A percentile compares a stretch with the other conserved stretches of the same genome.
Evolutionary conservation across 1,140 invertebrate genomes (phyloP).

Genomic region (Maniola jurtina): DNA sequence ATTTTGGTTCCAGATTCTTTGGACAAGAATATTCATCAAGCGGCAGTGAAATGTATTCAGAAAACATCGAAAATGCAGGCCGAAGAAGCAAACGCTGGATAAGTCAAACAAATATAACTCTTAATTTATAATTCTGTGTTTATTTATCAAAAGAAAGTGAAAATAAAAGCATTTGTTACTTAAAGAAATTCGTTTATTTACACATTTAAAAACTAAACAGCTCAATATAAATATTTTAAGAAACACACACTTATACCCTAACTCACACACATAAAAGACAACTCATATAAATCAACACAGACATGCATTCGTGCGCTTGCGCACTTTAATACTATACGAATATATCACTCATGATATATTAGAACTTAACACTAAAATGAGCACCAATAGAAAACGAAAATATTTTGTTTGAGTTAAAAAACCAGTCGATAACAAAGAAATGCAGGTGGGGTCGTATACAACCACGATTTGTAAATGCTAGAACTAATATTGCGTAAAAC

Average conservation of each 20-base stretch:
- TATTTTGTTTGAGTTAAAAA: slow-evolving; percentile 12
- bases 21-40: slow-evolving; percentile 88
- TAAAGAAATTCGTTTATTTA: slow-evolving; percentile 69
- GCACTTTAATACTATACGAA: slow-evolving; percentile 18
- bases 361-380: slow-evolving; percentile 41
- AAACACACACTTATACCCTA: slow-evolving; percentile 24
- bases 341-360: slow-evolving; percentile 34
- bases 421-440: slow-evolving; percentile 24
- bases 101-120: slow-evolving; percentile 17
- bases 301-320: slow-evolving; percentile 21
- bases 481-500: slow-evolving; percentile 32
- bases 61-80: slow-evolving; percentile 68
- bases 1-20: slow-evolving; percentile 84
- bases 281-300: not conserved
- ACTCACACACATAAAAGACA: slow-evolving; percentile 16
- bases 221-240: slow-evolving; percentile 57
- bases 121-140: not conserved
- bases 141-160: not conserved
- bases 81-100: slow-evolving; percentile 49
- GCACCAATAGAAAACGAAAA: slow-evolving; percentile 33
- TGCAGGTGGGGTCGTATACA: slow-evolving; percentile 34
- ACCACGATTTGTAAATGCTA: slow-evolving; percentile 33
- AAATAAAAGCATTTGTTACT: slow-evolving; percentile 39
- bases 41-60: slow-evolving; percentile 81
- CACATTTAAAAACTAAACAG: slow-evolving; percentile 56